phyloP scores from a whole-genome alignment of 2,113 vertebrate species.

The Neodontobutis hainanensis region DNA sequence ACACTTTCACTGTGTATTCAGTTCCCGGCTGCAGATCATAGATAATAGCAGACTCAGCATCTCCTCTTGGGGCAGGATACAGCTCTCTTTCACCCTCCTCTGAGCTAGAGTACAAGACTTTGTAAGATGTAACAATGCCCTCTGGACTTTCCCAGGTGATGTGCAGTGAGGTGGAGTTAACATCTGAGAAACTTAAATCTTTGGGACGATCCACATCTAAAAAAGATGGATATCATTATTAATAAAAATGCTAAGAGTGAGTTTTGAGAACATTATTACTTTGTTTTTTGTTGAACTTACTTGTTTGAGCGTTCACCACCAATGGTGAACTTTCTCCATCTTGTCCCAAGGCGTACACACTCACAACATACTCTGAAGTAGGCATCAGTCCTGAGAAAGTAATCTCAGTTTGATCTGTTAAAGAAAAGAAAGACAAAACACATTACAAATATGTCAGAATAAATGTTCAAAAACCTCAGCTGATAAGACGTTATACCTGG shows the following conservation, averaged over 20 bases:
- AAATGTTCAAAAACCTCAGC: too few species aligned
- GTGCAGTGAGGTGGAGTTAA: conserved; percentile 92
- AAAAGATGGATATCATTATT: not conserved
- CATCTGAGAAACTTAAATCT: conserved; percentile 92
- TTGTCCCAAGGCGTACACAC: conserved; percentile 86
- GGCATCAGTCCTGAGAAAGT: conserved; percentile 95
- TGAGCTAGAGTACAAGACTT: conserved; percentile 89
- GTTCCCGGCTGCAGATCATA: conserved; percentile 92
- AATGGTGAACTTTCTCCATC: conserved; percentile 89
- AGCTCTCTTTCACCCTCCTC: conserved; percentile 95
- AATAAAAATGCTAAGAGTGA: not conserved
- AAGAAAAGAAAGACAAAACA: conserved; percentile 8
- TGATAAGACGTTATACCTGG: conserved; percentile 78
- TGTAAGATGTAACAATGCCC: conserved; percentile 91
- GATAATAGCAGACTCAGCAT: conserved; percentile 89
- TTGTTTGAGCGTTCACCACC: conserved; percentile 87
- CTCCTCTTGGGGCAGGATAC: conserved; percentile 85
- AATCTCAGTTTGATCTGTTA: conserved; percentile 90
- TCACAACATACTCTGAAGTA: conserved; percentile 88
- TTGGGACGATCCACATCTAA: conserved; percentile 93
- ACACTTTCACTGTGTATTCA: conserved; percentile 96
- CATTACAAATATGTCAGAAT: not conserved
- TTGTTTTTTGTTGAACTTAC: conserved; percentile 74
- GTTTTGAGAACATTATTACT: too few species aligned
- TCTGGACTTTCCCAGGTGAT: conserved; percentile 97